Evolutionary conservation across 2,797 vertebrate genomes (phyloP).

Genomic region (Epinephelus awoara): DNA sequence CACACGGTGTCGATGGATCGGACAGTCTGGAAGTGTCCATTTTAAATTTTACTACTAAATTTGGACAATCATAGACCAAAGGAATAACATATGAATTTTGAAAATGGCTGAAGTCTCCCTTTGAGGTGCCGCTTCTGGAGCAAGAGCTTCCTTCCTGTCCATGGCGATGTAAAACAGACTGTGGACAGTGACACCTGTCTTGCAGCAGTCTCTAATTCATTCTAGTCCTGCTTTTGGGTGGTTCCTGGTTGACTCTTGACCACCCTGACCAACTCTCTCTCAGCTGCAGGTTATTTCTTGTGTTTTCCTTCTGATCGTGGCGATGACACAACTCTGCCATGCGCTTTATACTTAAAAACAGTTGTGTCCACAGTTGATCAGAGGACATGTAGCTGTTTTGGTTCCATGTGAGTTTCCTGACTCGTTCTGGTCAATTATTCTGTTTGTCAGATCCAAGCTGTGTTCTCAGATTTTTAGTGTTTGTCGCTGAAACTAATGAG

Average conservation of each 20-base stretch:
- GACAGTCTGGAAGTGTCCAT: no score
- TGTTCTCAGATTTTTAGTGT: neutral
- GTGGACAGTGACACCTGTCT: neutral
- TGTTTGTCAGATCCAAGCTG: neutral
- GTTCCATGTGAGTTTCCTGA: no score
- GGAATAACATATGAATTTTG: no score
- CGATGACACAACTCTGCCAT: neutral
- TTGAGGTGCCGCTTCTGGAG: neutral
- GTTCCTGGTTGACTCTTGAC: neutral
- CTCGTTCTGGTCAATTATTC: neutral
- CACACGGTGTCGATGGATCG: no score
- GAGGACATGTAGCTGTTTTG: no score
- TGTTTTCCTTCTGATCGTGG: neutral
- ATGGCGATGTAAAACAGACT: neutral
- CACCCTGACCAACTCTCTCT: neutral
- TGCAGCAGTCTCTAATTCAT: neutral
- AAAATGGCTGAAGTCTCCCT: neutral
- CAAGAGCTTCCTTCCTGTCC: neutral
- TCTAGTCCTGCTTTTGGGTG: neutral
- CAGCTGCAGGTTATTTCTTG: neutral
- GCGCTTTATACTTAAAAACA: neutral
- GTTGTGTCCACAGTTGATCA: neutral
- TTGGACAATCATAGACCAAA: no score
- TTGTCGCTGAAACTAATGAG: no score
- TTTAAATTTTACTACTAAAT: no score